These are phyloP conservation scores for Candidula unifasciata DNA, from an alignment of 2,888 invertebrate species.

Conservation along the genomic window DNA sequence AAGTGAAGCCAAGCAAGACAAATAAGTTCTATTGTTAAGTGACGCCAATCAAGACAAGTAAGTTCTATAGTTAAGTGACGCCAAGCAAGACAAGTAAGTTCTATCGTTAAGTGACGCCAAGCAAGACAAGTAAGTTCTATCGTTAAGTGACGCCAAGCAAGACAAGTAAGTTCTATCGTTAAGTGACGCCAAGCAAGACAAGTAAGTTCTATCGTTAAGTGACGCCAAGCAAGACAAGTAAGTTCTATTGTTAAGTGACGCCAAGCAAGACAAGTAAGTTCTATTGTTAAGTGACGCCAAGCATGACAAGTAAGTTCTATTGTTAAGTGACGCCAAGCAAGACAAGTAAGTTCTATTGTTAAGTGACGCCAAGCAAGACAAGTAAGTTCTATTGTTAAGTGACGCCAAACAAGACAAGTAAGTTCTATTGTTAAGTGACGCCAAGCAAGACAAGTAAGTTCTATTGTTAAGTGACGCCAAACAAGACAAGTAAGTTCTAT, in stretches of 20 bases:
- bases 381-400: background rate
- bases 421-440: constrained; percentile 83
- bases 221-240: background rate
- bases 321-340: constrained; percentile 84
- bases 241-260: too few species aligned
- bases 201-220: too few species aligned
- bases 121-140: constrained; percentile 19
- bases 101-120: constrained; percentile 83
- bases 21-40: background rate
- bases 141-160: background rate
- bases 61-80: too few species aligned
- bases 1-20: background rate
- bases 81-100: too few species aligned
- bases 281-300: too few species aligned
- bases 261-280: too few species aligned
- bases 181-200: too few species aligned
- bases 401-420: too few species aligned
- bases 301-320: too few species aligned
- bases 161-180: background rate
- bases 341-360: constrained; percentile 38
- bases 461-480: background rate
- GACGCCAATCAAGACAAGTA: too few species aligned
- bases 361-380: background rate
- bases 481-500: background rate
- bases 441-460: constrained; percentile 53